These are phyloP conservation scores for Hedya salicella DNA, from an alignment of 2,888 invertebrate species.

Conservation along the genomic window DNA sequence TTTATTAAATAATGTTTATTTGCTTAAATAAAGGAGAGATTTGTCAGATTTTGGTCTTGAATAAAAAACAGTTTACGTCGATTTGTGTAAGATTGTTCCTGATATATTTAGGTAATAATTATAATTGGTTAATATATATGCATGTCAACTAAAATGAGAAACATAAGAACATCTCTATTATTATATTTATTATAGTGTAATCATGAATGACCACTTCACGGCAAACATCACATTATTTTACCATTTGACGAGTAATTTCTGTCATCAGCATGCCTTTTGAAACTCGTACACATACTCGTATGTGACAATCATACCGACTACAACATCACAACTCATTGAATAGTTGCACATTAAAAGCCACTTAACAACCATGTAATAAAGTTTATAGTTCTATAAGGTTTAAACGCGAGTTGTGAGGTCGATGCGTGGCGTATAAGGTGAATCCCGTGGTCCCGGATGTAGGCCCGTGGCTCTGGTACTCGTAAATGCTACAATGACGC, in stretches of 20 bases:
- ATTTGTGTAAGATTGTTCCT: too few species aligned
- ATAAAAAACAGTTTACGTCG: too few species aligned
- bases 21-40: too few species aligned
- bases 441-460: slow-evolving; percentile 22
- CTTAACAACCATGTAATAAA: not conserved
- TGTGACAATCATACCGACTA: not conserved
- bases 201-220: not conserved
- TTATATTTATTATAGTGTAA: not conserved
- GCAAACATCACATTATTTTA: not conserved
- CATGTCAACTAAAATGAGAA: not conserved
- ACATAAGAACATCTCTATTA: not conserved
- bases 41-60: too few species aligned
- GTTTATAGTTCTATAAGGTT: not conserved
- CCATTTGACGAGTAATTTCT: slow-evolving; percentile 9
- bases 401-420: not conserved
- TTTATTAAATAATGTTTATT: too few species aligned
- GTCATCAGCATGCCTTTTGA: slow-evolving; percentile 11
- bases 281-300: too few species aligned
- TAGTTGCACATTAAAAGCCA: not conserved
- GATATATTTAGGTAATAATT: too few species aligned
- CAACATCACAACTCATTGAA: not conserved
- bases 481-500: slow-evolving; percentile 3
- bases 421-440: not conserved
- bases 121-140: too few species aligned
- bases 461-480: not conserved